These are phyloP conservation scores for Epirrhoe tristata DNA, from an alignment of 2,888 invertebrate genomes.

Conservation along the genomic window DNA sequence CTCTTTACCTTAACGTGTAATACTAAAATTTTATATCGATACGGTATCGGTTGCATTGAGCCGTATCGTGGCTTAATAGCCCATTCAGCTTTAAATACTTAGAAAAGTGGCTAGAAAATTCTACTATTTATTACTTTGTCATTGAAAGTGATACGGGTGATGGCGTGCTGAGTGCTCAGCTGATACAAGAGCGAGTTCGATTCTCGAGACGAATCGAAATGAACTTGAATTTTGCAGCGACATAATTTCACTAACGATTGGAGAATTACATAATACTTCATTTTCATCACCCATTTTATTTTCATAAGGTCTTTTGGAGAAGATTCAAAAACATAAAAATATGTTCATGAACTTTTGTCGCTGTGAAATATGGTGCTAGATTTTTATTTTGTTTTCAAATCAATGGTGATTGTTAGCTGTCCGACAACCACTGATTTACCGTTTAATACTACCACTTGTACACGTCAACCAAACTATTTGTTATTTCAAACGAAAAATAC, in stretches of 20 bases:
- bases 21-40: slow-evolving; percentile 47
- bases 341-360: too few species aligned
- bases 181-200: too few species aligned
- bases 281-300: too few species aligned
- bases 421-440: neutral
- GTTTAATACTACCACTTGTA: neutral
- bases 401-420: neutral
- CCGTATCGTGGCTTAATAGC: slow-evolving; percentile 40
- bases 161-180: too few species aligned
- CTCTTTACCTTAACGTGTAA: slow-evolving; percentile 44
- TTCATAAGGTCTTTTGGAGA: too few species aligned
- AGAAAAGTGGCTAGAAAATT: slow-evolving; percentile 18
- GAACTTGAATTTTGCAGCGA: too few species aligned
- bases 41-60: slow-evolving; percentile 37
- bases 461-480: slow-evolving; percentile 29
- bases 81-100: slow-evolving; percentile 42
- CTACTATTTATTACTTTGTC: neutral
- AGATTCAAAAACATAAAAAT: too few species aligned
- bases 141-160: neutral
- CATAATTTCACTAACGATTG: too few species aligned
- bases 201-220: too few species aligned
- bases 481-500: slow-evolving; percentile 39
- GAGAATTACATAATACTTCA: too few species aligned
- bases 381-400: neutral
- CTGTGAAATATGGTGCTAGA: neutral